Conservation (phyloP, 2,113 vertebrate genomes). For the Phyllostomus discolor region DNA sequence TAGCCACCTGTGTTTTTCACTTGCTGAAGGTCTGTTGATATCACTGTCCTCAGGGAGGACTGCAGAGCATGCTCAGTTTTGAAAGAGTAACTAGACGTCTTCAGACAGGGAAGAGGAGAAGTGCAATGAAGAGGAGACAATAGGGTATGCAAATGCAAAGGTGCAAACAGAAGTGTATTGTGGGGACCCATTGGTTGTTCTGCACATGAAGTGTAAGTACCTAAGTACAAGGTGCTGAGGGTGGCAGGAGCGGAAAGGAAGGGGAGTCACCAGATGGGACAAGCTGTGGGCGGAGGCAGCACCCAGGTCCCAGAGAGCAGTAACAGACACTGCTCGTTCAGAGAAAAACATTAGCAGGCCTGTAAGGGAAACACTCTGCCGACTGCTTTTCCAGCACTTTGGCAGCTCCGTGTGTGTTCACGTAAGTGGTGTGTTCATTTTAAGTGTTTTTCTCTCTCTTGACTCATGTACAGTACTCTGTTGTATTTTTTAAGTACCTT, state of each 20-base stretch:
- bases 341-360: fast-evolving
- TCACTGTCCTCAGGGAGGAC: not conserved
- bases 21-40: not conserved
- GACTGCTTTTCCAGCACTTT: not conserved
- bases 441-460: not conserved
- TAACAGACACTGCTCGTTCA: not conserved
- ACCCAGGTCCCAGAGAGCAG: not conserved
- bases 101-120: not conserved
- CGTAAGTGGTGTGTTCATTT: not conserved
- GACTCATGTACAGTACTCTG: not conserved
- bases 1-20: not conserved
- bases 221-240: not conserved
- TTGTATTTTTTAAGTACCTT: not conserved
- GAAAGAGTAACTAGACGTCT: not conserved
- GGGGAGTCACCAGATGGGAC: fast-evolving
- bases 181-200: not conserved
- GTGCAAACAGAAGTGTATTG: not conserved
- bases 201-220: not conserved
- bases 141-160: not conserved
- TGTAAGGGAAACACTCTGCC: not conserved
- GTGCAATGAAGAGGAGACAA: not conserved
- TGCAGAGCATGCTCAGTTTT: not conserved
- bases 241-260: not conserved
- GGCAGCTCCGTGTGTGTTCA: not conserved
- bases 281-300: not conserved